Percentiles rank a stretch among this genome's conserved stretches.
Evolutionary conservation across 2,113 vertebrate species (phyloP).

Genomic region (Paradoxurus hermaphroditus): DNA sequence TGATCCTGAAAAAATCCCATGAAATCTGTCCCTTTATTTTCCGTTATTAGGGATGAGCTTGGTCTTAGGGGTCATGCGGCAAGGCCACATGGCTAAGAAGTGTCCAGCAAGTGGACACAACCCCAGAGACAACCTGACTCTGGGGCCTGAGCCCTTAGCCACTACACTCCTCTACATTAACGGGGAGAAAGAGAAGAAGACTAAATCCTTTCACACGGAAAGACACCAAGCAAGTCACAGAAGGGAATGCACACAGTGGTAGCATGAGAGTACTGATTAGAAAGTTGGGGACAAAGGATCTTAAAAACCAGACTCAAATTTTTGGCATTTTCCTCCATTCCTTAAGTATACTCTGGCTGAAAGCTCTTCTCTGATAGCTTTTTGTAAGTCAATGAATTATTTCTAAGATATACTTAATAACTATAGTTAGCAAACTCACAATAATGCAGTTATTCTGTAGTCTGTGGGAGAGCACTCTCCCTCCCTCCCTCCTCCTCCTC

Average conservation of each 20-base stretch:
- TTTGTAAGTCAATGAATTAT: background rate
- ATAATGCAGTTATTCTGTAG: background rate
- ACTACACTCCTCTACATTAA: background rate
- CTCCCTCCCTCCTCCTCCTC: background rate
- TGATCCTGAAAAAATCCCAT: background rate
- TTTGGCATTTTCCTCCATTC: background rate
- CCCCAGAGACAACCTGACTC: background rate
- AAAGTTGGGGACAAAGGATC: background rate
- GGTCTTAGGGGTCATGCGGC: background rate
- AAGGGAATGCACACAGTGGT: background rate
- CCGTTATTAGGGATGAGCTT: background rate
- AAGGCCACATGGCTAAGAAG: background rate
- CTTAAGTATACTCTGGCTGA: background rate
- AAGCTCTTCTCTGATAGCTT: background rate
- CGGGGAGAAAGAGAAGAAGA: background rate
- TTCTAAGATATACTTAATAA: constrained; percentile 13
- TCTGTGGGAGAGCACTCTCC: background rate
- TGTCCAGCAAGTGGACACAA: background rate
- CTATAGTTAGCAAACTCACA: background rate
- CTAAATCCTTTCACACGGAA: background rate
- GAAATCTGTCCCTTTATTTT: background rate
- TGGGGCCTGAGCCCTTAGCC: background rate
- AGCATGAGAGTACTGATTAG: background rate
- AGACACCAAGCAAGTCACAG: background rate
- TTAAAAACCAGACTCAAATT: background rate